Base-by-base conservation (phyloP, 2,113 vertebrate species). In the Ptilorrhoa leucosticta region DNA sequence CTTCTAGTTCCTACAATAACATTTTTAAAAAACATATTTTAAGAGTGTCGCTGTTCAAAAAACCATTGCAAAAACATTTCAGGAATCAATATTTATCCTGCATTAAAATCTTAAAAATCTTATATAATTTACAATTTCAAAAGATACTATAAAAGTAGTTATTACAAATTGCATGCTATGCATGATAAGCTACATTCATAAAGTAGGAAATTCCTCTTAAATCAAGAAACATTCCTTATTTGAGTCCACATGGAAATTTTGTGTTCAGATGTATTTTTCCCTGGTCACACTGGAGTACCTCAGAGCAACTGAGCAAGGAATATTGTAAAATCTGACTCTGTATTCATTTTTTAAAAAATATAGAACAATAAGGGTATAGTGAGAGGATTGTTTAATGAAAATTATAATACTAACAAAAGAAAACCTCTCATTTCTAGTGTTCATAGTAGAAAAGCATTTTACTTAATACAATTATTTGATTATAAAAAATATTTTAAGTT, bases 401-500 rank as follows among this genome's bases (percentile, higher is more conserved):
- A 27, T 22, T 42, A 12, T 35, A 42, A 56, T 18, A 37, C 9
- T 35, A 31, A 42, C 10, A 65, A 33, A 71, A 70, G n/a, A n/a
- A 7, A 0, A 1, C 0, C 11, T 56, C 22, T 66, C 2, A 30
- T 40, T 81, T 91, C 11, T 50, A 22, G 3, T 73, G 65, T 42
- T 56, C 24, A 20, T 28, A 58, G 40, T n/a, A 47, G 30, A 71
- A 89, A 83, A 65, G 0, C 1, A 20, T 12, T 76, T 85, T 65
- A 22, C 13, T 83, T 51, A 23, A 35, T 37, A 26, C 3, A 14
- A 14, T 69, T 96, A 15, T 61, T 31, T 45, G 65, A 73, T 63
- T 26, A 70, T 50, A 63, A 73, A 58, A 87, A 63, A 11, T n/a
- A 22, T 37, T 88, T 61, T 23, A n/a, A 70, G 16, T 7, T 33